Conservation (phyloP, 2,888 invertebrate species). For the Cryptophagus acutangulus region DNA sequence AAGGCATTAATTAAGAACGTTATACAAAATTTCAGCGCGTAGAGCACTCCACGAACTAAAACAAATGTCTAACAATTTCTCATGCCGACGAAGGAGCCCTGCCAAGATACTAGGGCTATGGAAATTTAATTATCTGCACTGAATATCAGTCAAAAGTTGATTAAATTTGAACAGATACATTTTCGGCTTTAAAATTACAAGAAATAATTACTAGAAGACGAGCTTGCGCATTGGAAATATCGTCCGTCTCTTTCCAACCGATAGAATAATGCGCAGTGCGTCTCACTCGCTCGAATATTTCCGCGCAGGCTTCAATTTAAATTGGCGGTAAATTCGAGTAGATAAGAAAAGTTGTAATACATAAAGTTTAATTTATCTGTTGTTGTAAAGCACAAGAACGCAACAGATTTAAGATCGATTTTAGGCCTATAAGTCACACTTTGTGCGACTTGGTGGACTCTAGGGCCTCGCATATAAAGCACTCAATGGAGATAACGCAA, state of each 20-base stretch:
- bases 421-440: conserved; percentile 20
- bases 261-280: too few relatives aligned
- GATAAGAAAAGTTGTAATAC: conserved; percentile 4
- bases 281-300: too few relatives aligned
- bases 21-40: conserved; percentile 34
- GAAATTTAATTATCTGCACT: conserved; percentile 39
- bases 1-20: conserved; percentile 37
- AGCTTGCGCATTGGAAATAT: too few relatives aligned
- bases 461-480: conserved; percentile 30
- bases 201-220: too few relatives aligned
- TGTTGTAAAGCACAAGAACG: conserved; percentile 4
- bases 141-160: conserved; percentile 40
- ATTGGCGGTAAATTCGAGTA: too few relatives aligned
- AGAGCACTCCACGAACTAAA: conserved; percentile 30
- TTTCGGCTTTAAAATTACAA: too few relatives aligned
- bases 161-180: conserved; percentile 39
- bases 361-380: conserved; percentile 1
- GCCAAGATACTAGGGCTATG: conserved; percentile 23
- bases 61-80: conserved; percentile 39
- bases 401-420: conserved; percentile 21
- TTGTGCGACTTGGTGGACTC: conserved; percentile 17
- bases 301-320: too few relatives aligned
- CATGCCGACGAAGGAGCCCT: conserved; percentile 27
- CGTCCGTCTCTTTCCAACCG: too few relatives aligned
- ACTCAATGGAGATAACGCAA: conserved; percentile 36